Evolutionary conservation across 2,113 vertebrate species (phyloP), one percentile per base, ranked within the genome.

Genomic region (Takifugu flavidus): DNA sequence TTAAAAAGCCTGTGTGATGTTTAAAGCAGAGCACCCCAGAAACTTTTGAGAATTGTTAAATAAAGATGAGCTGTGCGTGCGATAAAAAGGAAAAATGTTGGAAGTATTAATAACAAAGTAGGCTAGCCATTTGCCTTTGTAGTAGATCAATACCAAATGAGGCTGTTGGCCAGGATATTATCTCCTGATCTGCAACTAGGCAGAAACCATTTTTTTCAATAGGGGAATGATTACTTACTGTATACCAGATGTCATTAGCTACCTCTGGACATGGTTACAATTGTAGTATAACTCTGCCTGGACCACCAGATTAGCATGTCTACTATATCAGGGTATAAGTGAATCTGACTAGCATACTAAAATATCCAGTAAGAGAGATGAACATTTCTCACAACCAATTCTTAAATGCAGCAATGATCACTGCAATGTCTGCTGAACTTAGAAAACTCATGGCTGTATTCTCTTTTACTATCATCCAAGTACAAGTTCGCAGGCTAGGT

Each of bases 21-120:
- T 95, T 94, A 94, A 94, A 93, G 91, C 90, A 90, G 91, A 91
- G 89, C 89, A 88, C 87, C 87, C 90, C 75, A 69, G 86, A 43
- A 49, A 90, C 86, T 89, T 91, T 88, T 87, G 80, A 85, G 85
- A 76, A 90, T 80, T 91, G 88, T 90, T 93, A 92, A 90, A 90
- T 86, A 84, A 92, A 93, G 84, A 89, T 90, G 91, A 92, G 86
- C 68, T 68, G 72, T 80, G 85, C 75, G 74, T 83, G 77, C 63
- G 70, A 62, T 46, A 49, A 50, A 59, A 50, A n/a, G 57, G 45
- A 71, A 62, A 75, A 77, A 75, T 27, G 47, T 26, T 28, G 67
- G 70, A 70, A 79, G 77, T 84, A 86, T 88, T 88, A 86, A 85
- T 84, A 90, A 82, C 84, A 86, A 86, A 73, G 78, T 79, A 46